phyloP scores from a whole-genome alignment of 2,888 invertebrate species.

The Hirtodrosophila duncani region DNA sequence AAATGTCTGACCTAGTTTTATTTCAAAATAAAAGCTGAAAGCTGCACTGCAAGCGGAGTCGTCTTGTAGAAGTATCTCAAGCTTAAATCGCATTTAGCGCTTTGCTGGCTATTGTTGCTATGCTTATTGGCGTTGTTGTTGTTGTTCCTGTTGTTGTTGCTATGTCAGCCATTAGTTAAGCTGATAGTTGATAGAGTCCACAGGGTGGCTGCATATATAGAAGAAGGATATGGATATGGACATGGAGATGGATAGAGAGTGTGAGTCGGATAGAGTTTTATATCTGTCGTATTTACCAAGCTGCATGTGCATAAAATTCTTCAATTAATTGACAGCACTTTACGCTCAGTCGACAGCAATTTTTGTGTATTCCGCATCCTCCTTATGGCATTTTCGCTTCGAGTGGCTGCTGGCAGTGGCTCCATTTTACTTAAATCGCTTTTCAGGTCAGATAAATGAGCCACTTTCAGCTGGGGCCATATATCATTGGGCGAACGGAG shows the following conservation, averaged over 20 bases:
- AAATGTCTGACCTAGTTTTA: neutral
- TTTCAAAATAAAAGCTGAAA: too few species aligned
- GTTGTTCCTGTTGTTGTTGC: slow-evolving; percentile 14
- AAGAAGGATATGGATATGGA: too few species aligned
- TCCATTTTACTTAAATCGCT: slow-evolving; percentile 57
- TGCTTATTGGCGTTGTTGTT: slow-evolving; percentile 10
- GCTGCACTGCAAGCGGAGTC: too few species aligned
- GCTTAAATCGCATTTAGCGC: slow-evolving; percentile 47
- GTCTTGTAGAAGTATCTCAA: too few species aligned
- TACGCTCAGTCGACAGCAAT: slow-evolving; percentile 19
- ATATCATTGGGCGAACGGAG: slow-evolving; percentile 37
- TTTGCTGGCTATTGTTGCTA: slow-evolving; percentile 16
- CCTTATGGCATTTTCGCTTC: slow-evolving; percentile 15
- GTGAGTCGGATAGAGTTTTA: too few species aligned
- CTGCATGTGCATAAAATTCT: slow-evolving; percentile 44
- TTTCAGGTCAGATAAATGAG: slow-evolving; percentile 40
- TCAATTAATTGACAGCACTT: slow-evolving; percentile 45
- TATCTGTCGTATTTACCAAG: too few species aligned
- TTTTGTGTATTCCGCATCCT: slow-evolving; percentile 2
- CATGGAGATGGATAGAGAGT: too few species aligned
- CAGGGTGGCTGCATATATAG: too few species aligned
- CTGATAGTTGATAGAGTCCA: slow-evolving; percentile 33
- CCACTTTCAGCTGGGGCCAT: slow-evolving; percentile 35
- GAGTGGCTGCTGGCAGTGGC: neutral
- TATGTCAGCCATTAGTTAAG: slow-evolving; percentile 44